Base-by-base conservation (phyloP, 2,113 vertebrate species). In the Scolopax mira region DNA sequence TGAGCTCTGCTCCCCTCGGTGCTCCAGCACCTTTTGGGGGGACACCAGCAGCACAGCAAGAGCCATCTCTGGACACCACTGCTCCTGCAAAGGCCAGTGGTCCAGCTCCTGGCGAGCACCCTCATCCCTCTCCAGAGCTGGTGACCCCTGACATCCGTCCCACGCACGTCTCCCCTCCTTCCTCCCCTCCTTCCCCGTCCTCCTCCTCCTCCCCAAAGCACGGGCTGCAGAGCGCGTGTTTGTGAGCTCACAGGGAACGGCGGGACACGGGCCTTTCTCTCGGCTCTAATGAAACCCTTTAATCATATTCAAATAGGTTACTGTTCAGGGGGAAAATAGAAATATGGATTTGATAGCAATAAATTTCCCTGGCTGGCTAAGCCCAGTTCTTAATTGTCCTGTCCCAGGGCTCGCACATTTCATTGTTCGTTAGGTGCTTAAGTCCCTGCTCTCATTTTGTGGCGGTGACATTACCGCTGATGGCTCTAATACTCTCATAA, bases 261-360 rank as follows among this genome's bases (percentile, higher is more conserved):
- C 79, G 91, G 97, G 98, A 98, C 97, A 97, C 64, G 88, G 98
- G 97, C 98, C 98, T 98, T 98, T 98, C 98, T 98, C 98, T 97
- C 97, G 85, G 97, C 98, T 97, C 98, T 98, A 98, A 98, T 98
- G 98, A 98, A 98, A 98, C 98, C 98, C 98, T 99, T 99, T 99
- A 99, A 99, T 99, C 99, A 99, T 99, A 99, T 99, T 99, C 99
- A 99, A 99, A 99, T 99, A 99, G 99, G 99, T 99, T 99, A 99
- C 99, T 99, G 99, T 99, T 99, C 99, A 99, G 99, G 98, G 98
- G 98, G 98, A 99, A 99, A 99, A 99, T 99, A 99, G 99, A 99
- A 99, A 99, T 99, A 99, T 99, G 99, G 99, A 99, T 99, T 99
- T 99, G 99, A 99, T 99, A 99, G 99, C 99, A 99, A 99, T 99